Percentiles rank a stretch among this genome's conserved stretches.
Conservation (phyloP, 23 tunicate genomes). For the Halocynthia aurantium region DNA sequence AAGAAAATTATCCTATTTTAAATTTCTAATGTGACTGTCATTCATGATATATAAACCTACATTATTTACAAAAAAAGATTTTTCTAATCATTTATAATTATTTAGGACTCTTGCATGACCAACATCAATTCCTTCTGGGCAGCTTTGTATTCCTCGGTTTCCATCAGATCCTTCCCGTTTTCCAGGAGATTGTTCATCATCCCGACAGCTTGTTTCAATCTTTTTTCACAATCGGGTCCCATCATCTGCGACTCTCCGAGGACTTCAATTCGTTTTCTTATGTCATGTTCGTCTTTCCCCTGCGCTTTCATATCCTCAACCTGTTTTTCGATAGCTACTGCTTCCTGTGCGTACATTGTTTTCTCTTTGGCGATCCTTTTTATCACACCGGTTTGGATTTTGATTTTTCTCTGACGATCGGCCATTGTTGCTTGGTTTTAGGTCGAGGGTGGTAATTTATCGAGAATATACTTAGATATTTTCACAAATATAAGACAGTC, state of each 20-base stretch:
- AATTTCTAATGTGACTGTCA: no score
- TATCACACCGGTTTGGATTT: slow-evolving; percentile 91
- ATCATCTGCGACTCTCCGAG: slow-evolving; percentile 77
- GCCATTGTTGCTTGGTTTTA: slow-evolving; percentile 31
- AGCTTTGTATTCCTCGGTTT: slow-evolving; percentile 49
- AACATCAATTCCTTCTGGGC: slow-evolving; percentile 52
- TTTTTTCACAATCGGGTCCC: slow-evolving; percentile 83
- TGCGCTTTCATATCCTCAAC: slow-evolving; percentile 59
- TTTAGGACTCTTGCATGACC: slow-evolving; percentile 1
- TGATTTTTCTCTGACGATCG: slow-evolving; percentile 54
- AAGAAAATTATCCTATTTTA: no score
- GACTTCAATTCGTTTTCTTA: slow-evolving; percentile 57
- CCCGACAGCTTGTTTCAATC: slow-evolving; percentile 54
- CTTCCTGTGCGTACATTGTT: slow-evolving; percentile 67
- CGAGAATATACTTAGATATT: no score
- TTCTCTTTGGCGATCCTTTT: slow-evolving; percentile 79
- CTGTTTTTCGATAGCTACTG: slow-evolving; percentile 27
- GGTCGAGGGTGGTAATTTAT: no score
- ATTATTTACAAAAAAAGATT: no score
- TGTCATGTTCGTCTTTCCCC: slow-evolving; percentile 71
- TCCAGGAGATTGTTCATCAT: slow-evolving; percentile 34
- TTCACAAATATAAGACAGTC: no score
- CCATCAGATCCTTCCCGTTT: slow-evolving; percentile 32
- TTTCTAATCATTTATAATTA: no score
- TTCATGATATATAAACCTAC: no score